Evolutionary conservation across 2,797 vertebrate genomes (phyloP).

Genomic region (Pseudopleuronectes americanus): DNA sequence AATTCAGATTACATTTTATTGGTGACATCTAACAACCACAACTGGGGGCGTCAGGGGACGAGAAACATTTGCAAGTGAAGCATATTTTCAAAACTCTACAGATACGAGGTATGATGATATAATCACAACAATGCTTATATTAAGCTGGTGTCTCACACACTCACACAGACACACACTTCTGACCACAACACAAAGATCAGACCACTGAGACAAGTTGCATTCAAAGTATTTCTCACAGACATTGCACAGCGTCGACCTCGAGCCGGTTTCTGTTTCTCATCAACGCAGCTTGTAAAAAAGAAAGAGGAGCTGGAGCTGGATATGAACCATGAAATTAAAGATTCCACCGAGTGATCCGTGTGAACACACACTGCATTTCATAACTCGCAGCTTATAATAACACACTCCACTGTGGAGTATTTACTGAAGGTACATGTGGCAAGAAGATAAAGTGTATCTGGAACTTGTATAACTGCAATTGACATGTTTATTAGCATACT

Average conservation of each 20-base stretch:
- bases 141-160: constrained; percentile 32
- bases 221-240: constrained; percentile 36
- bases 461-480: constrained; percentile 69
- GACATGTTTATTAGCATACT: constrained; percentile 76
- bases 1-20: constrained; percentile 25
- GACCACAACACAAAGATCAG: constrained; percentile 21
- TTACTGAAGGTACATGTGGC: constrained; percentile 56
- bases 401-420: constrained; percentile 57
- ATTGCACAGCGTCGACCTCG: constrained; percentile 19
- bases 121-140: constrained; percentile 45
- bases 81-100: background rate
- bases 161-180: constrained; percentile 1
- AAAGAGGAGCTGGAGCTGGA: constrained; percentile 30
- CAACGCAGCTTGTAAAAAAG: constrained; percentile 24
- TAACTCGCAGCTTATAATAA: constrained; percentile 63
- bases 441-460: constrained; percentile 63
- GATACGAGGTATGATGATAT: constrained; percentile 9
- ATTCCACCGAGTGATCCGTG: constrained; percentile 55
- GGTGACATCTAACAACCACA: constrained; percentile 19
- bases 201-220: constrained; percentile 30
- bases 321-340: constrained; percentile 72
- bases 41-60: background rate
- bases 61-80: constrained; percentile 15
- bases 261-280: constrained; percentile 66
- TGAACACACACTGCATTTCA: constrained; percentile 51